These are phyloP conservation scores for Pollenia amentaria DNA, from an alignment of 2,888 invertebrate species.

Conservation along the genomic window DNA sequence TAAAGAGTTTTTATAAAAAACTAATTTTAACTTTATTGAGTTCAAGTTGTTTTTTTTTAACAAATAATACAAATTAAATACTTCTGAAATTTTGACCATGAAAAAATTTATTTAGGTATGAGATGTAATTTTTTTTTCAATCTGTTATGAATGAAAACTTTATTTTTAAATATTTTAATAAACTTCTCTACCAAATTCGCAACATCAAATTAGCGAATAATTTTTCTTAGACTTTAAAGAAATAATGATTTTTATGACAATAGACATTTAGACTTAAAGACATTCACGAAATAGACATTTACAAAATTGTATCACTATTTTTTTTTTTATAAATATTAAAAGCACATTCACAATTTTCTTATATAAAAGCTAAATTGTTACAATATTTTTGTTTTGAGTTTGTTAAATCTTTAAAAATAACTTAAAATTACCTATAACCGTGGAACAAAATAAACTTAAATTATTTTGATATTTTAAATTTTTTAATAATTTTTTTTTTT, in stretches of 20 bases:
- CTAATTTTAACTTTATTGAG: too few species aligned
- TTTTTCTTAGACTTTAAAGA: background rate
- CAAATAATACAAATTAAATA: too few species aligned
- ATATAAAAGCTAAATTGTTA: conserved; percentile 26
- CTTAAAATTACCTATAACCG: conserved; percentile 66
- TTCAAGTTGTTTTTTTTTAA: too few species aligned
- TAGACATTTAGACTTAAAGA: conserved; percentile 19
- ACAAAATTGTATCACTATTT: conserved; percentile 14
- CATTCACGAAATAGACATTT: conserved; percentile 45
- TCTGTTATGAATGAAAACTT: too few species aligned
- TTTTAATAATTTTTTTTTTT: background rate
- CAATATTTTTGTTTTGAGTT: conserved; percentile 29
- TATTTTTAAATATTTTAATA: too few species aligned
- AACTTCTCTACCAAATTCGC: too few species aligned
- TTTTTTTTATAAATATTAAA: conserved; percentile 26
- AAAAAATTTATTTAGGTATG: too few species aligned
- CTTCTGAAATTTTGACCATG: too few species aligned
- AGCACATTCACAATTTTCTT: conserved; percentile 43
- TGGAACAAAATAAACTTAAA: conserved; percentile 37
- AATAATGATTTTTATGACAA: conserved; percentile 29
- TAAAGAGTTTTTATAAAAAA: too few species aligned
- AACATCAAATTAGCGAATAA: too few species aligned
- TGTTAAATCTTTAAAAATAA: conserved; percentile 53
- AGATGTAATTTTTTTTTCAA: too few species aligned
- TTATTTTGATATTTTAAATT: conserved; percentile 32